These are phyloP conservation scores for Coenonympha glycerion DNA, from an alignment of 2,888 invertebrate genomes.

Conservation along the genomic window DNA sequence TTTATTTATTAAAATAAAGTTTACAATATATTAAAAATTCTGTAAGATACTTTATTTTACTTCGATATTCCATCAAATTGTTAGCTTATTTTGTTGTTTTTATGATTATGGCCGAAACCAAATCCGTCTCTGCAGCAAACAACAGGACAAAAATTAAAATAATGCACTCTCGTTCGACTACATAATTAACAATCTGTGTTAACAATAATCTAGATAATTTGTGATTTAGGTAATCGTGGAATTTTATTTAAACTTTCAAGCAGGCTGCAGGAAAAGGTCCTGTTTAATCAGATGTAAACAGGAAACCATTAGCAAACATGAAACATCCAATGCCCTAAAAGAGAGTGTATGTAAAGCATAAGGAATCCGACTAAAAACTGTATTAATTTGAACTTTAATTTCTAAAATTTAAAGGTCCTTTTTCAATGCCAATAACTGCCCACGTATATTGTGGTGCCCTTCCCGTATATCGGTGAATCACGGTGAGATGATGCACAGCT, in stretches of 20 bases:
- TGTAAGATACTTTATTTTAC: too few species aligned
- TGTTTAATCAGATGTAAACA: neutral
- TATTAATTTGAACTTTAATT: neutral
- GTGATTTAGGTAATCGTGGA: too few species aligned
- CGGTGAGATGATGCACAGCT: slow-evolving; percentile 16
- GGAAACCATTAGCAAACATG: neutral
- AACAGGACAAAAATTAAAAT: too few species aligned
- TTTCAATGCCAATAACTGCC: neutral
- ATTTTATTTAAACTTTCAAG: neutral
- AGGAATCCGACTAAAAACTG: neutral
- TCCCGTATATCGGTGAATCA: slow-evolving; percentile 18
- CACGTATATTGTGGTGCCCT: neutral
- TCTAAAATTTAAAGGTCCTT: neutral
- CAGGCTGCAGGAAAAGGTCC: neutral
- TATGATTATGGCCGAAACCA: too few species aligned
- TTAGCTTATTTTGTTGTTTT: too few species aligned
- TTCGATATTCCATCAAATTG: too few species aligned
- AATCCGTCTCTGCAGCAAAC: too few species aligned
- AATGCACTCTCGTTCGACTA: too few species aligned
- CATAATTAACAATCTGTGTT: too few species aligned
- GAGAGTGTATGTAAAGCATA: neutral
- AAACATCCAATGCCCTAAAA: neutral
- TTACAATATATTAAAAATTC: too few species aligned
- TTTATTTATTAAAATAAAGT: too few species aligned
- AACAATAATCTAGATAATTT: too few species aligned